These are phyloP conservation scores for Agriopis marginaria DNA, from an alignment of 2,888 invertebrate species.

Conservation along the genomic window DNA sequence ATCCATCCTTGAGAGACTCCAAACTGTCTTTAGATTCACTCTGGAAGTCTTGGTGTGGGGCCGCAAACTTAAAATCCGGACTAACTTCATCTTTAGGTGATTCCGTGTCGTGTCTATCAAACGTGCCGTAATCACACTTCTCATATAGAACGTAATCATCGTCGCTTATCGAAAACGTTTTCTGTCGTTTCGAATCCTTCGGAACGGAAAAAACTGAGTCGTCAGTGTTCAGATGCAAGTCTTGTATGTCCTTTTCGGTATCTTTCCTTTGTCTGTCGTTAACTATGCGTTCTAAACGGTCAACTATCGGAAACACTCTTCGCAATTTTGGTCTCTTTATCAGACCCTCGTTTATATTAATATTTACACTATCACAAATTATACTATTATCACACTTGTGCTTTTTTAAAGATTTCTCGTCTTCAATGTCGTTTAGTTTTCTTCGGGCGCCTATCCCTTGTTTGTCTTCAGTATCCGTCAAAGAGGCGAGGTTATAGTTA, in stretches of 20 bases:
- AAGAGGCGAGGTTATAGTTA: conserved; percentile 69
- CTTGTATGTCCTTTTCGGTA: conserved; percentile 67
- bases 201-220: conserved; percentile 73
- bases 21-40: conserved; percentile 17
- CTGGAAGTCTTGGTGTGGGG: conserved; percentile 28
- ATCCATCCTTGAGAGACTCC: conserved; percentile 50
- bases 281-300: conserved; percentile 72
- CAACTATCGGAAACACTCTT: conserved; percentile 70
- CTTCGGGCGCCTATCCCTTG: conserved; percentile 59
- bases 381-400: conserved; percentile 82
- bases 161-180: conserved; percentile 72
- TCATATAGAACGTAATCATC: conserved; percentile 75
- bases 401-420: conserved; percentile 72
- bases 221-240: conserved; percentile 71
- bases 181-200: conserved; percentile 71
- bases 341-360: conserved; percentile 58
- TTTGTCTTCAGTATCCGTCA: conserved; percentile 42
- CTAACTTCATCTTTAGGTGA: conserved; percentile 61
- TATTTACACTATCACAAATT: conserved; percentile 57
- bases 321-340: conserved; percentile 78
- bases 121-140: conserved; percentile 79
- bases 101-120: conserved; percentile 65
- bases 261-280: conserved; percentile 63
- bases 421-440: conserved; percentile 57
- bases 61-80: conserved; percentile 42